A percentile compares a stretch with the other conserved stretches of the same genome.
Conservation (phyloP, 1,140 invertebrate species). For the Heterodera schachtii region DNA sequence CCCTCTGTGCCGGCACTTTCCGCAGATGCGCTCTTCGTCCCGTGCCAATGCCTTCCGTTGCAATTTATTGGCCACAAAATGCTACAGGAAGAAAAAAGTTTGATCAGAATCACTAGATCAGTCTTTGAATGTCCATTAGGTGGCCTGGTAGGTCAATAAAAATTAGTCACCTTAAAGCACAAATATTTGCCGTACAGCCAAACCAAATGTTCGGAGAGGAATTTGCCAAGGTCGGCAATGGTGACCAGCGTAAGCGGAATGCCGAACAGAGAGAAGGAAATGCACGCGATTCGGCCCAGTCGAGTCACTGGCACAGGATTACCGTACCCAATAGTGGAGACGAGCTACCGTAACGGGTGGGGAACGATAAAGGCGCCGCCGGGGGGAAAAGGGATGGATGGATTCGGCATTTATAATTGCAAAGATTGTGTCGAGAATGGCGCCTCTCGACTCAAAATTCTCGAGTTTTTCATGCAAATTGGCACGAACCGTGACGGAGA, state of each 20-base stretch:
- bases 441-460: too few species aligned
- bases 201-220: slow-evolving; percentile 61
- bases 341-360: slow-evolving; percentile 6
- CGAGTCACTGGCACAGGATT: slow-evolving; percentile 58
- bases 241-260: slow-evolving; percentile 65
- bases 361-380: background rate
- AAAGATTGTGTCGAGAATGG: too few species aligned
- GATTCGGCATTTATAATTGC: background rate
- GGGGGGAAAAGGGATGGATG: slow-evolving; percentile 33
- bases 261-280: slow-evolving; percentile 63
- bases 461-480: too few species aligned
- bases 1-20: slow-evolving; percentile 56
- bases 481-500: slow-evolving; percentile 57
- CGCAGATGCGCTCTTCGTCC: slow-evolving; percentile 57
- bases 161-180: slow-evolving; percentile 42
- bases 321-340: slow-evolving; percentile 58
- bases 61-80: slow-evolving; percentile 12
- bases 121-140: too few species aligned
- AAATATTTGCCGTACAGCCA: slow-evolving; percentile 65
- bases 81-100: background rate
- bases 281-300: slow-evolving; percentile 57
- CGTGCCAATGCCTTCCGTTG: slow-evolving; percentile 22
- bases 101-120: too few species aligned
- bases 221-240: slow-evolving; percentile 65
- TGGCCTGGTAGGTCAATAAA: too few species aligned